Percentiles rank a stretch among this genome's conserved stretches.
These are phyloP conservation scores for Balearica regulorum DNA, from an alignment of 2,797 vertebrate species.

Conservation along the genomic window DNA sequence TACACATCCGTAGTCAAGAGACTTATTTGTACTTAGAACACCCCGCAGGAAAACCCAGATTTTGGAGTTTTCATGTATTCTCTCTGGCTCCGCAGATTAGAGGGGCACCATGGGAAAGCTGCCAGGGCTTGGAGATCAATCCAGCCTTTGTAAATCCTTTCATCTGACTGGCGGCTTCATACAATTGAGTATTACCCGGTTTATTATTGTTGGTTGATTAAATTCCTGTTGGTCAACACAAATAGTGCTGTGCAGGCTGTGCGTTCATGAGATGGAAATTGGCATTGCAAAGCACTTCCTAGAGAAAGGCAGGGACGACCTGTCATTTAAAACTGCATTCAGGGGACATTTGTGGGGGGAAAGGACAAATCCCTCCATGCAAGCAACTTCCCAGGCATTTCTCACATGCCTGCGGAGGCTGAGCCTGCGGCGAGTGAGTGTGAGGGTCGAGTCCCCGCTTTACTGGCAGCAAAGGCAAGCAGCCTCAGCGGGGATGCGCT, in stretches of 20 bases:
- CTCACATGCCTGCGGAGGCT: neutral
- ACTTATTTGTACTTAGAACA: neutral
- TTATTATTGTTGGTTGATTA: constrained; percentile 70
- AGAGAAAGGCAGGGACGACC: constrained; percentile 8
- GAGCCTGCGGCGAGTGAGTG: neutral
- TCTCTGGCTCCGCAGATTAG: constrained; percentile 40
- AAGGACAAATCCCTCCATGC: neutral
- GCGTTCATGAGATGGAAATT: neutral
- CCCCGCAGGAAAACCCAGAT: neutral
- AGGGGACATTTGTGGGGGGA: neutral
- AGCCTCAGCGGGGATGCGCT: neutral
- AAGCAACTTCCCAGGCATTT: neutral
- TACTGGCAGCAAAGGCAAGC: neutral
- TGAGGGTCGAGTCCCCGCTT: neutral
- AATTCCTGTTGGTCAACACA: constrained; percentile 69
- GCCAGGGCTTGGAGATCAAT: constrained; percentile 67
- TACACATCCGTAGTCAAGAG: neutral
- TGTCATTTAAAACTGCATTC: constrained; percentile 12
- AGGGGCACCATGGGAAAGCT: constrained; percentile 65
- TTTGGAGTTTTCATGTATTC: constrained; percentile 24
- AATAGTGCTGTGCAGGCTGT: constrained; percentile 42
- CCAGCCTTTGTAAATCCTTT: constrained; percentile 67
- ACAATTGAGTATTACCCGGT: constrained; percentile 65
- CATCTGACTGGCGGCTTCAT: constrained; percentile 59
- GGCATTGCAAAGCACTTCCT: constrained; percentile 23